Evolutionary conservation across 2,797 vertebrate genomes (phyloP).

Genomic region (Xenopus petersii): DNA sequence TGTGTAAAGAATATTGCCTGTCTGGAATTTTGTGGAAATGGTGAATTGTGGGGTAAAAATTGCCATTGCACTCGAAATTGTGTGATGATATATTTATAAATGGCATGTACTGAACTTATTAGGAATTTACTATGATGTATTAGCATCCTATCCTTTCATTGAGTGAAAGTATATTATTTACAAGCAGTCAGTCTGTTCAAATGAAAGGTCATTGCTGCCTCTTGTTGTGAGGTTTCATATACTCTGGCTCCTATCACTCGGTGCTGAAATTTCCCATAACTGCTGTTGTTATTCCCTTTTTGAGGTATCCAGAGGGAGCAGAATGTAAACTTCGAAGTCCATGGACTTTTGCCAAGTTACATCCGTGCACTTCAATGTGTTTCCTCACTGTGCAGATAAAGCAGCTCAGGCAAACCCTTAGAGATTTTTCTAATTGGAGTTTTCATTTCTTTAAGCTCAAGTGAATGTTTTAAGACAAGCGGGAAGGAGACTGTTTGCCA

Average conservation of each 20-base stretch:
- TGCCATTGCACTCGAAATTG: no score
- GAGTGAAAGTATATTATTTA: no score
- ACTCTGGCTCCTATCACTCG: conserved; percentile 3
- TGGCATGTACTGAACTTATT: no score
- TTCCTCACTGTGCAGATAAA: conserved; percentile 43
- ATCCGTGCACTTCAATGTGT: conserved; percentile 41
- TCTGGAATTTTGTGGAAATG: no score
- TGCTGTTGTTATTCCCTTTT: conserved; percentile 29
- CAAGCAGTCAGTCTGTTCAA: no score
- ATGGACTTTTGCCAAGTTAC: conserved; percentile 37
- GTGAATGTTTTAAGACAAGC: conserved; percentile 5
- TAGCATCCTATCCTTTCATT: no score
- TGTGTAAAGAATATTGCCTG: no score
- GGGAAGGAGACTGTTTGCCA: conserved; percentile 5
- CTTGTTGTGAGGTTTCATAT: neutral
- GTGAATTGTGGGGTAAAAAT: no score
- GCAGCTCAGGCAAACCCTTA: conserved; percentile 19
- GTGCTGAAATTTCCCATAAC: conserved; percentile 15
- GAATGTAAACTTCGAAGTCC: conserved; percentile 27
- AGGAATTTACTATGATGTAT: no score
- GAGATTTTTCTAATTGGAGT: conserved; percentile 28
- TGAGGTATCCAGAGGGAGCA: conserved; percentile 18
- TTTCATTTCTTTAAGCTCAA: conserved; percentile 21
- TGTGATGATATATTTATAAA: no score
- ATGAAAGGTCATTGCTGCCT: neutral